Evolutionary conservation across 2,797 vertebrate species (phyloP).

Genomic region (Phoxinus dragarum): DNA sequence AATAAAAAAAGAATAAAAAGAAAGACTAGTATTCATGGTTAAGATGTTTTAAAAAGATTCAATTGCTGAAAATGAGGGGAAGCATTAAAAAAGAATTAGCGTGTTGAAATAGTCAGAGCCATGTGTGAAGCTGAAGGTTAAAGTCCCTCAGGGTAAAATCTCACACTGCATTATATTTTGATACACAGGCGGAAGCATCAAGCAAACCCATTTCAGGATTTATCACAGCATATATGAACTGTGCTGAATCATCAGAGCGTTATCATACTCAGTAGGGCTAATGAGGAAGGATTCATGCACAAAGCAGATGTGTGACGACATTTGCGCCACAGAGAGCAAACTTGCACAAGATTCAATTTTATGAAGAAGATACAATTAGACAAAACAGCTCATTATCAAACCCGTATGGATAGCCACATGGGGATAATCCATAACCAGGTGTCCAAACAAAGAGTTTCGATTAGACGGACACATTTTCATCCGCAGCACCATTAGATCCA

Average conservation of each 20-base stretch:
- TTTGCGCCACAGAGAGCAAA: slow-evolving; percentile 11
- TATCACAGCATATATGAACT: slow-evolving; percentile 19
- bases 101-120: slow-evolving; percentile 11
- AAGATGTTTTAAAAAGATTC: neutral
- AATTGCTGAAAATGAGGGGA: neutral
- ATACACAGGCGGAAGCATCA: neutral
- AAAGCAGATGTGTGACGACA: slow-evolving; percentile 12
- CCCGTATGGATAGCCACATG: neutral
- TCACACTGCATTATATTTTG: slow-evolving; percentile 8
- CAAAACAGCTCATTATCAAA: slow-evolving; percentile 4
- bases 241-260: slow-evolving; percentile 11
- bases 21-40: neutral
- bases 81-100: slow-evolving; percentile 28
- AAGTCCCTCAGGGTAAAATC: slow-evolving; percentile 5
- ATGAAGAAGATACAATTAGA: slow-evolving; percentile 5
- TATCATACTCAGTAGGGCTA: slow-evolving; percentile 11
- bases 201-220: slow-evolving; percentile 15
- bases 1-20: neutral
- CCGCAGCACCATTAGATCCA: neutral
- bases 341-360: neutral
- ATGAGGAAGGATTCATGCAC: slow-evolving; percentile 16
- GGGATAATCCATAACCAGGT: slow-evolving; percentile 17
- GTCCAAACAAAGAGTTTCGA: neutral
- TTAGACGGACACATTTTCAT: neutral
- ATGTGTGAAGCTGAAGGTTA: slow-evolving; percentile 17